Evolutionary conservation across 2,113 vertebrate species (phyloP).

Genomic region (Gymnarchus niloticus): DNA sequence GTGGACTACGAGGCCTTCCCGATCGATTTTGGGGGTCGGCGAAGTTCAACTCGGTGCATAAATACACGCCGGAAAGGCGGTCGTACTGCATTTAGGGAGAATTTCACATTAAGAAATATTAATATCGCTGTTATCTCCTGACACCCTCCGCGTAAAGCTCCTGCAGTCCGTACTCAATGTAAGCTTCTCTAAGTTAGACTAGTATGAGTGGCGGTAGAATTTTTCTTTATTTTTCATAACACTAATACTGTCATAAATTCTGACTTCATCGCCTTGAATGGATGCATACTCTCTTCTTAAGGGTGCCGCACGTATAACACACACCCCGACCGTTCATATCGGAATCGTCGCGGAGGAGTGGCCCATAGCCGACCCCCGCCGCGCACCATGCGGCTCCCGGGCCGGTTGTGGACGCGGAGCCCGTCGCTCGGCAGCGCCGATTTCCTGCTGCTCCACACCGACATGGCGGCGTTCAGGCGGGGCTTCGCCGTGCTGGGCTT

Average conservation of each 20-base stretch:
- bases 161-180: neutral
- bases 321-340: neutral
- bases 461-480: conserved; percentile 40
- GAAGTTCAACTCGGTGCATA: neutral
- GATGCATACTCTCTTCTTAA: too few species aligned
- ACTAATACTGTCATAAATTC: neutral
- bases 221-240: neutral
- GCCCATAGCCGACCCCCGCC: too few species aligned
- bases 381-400: neutral
- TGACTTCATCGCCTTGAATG: neutral
- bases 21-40: neutral
- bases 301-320: too few species aligned
- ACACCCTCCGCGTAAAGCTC: too few species aligned
- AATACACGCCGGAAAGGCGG: neutral
- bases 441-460: conserved; percentile 22
- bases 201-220: neutral
- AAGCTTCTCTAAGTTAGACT: neutral
- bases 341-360: neutral
- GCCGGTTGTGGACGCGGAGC: neutral
- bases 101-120: neutral
- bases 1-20: neutral
- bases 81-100: neutral
- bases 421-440: conserved; percentile 5
- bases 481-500: conserved; percentile 15
- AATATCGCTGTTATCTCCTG: neutral